phyloP scores from a whole-genome alignment of 1,140 invertebrate genomes.

The Pseudomyrmex flavicornis region DNA sequence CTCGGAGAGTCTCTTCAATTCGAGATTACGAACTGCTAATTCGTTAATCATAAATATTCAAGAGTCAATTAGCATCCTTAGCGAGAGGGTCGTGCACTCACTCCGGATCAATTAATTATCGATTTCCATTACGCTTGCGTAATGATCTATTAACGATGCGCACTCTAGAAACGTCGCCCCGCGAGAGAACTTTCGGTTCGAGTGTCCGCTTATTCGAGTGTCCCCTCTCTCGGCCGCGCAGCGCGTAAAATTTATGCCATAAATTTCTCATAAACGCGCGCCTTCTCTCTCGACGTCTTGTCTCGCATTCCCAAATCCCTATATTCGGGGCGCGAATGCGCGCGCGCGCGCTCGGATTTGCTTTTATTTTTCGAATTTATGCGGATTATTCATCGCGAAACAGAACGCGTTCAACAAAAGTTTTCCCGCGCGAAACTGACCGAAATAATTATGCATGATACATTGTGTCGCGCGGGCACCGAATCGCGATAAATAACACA shows the following conservation, averaged over 20 bases:
- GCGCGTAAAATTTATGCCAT: constrained; percentile 47
- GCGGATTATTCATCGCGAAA: constrained; percentile 43
- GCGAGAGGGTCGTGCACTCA: constrained; percentile 52
- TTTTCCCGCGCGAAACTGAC: constrained; percentile 11
- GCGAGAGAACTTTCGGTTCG: constrained; percentile 43
- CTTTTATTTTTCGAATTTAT: constrained; percentile 38
- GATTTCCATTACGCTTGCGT: constrained; percentile 76
- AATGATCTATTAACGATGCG: constrained; percentile 75
- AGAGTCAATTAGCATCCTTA: constrained; percentile 73
- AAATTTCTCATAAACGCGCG: constrained; percentile 34
- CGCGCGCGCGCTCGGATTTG: not conserved
- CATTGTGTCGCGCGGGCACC: constrained; percentile 1
- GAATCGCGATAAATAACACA: constrained; percentile 33
- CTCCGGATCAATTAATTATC: constrained; percentile 78
- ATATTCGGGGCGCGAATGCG: not conserved
- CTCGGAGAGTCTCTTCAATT: not conserved
- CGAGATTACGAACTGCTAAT: constrained; percentile 60
- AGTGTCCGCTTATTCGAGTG: constrained; percentile 49
- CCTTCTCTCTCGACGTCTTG: not conserved
- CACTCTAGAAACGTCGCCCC: constrained; percentile 45
- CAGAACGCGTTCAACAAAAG: constrained; percentile 12
- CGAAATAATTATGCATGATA: constrained; percentile 17
- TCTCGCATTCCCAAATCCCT: not conserved
- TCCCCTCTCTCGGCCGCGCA: not conserved
- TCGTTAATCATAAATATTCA: constrained; percentile 78